Percentiles rank a stretch among this genome's conserved stretches.
Evolutionary conservation across 1,140 invertebrate species (phyloP).

Genomic region (Uloborus diversus): DNA sequence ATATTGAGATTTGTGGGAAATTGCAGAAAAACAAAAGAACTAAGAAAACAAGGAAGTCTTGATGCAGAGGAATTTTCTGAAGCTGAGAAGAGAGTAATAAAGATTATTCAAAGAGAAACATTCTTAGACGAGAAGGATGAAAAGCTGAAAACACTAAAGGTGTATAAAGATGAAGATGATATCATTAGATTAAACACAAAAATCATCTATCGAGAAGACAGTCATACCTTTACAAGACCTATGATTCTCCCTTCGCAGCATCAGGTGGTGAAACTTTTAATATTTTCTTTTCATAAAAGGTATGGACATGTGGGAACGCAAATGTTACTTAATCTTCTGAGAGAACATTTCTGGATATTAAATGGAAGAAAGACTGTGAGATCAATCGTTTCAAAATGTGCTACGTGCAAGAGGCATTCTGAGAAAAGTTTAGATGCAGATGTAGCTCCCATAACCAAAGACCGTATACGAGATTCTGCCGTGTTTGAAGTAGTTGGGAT

Average conservation of each 20-base stretch:
- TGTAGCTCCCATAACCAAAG: slow-evolving; percentile 54
- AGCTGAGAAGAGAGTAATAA: slow-evolving; percentile 34
- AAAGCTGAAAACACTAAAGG: slow-evolving; percentile 16
- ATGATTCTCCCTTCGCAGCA: slow-evolving; percentile 12
- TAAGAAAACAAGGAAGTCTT: slow-evolving; percentile 11
- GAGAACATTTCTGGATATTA: slow-evolving; percentile 4
- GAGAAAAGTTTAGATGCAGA: slow-evolving; percentile 3
- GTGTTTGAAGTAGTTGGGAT: slow-evolving; percentile 62
- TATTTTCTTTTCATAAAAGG: background rate
- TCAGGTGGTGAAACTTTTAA: background rate
- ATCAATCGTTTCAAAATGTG: slow-evolving; percentile 5
- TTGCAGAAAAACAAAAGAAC: slow-evolving; percentile 2
- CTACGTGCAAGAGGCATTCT: background rate
- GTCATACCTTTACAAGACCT: background rate
- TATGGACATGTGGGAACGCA: background rate
- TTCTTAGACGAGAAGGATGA: slow-evolving; percentile 2
- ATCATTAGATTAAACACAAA: slow-evolving; percentile 2
- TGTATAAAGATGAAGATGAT: slow-evolving; percentile 10
- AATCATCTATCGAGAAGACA: background rate
- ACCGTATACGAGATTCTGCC: slow-evolving; percentile 59
- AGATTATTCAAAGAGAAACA: slow-evolving; percentile 9
- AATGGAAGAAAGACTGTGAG: slow-evolving; percentile 7
- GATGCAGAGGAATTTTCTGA: slow-evolving; percentile 18
- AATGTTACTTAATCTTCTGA: slow-evolving; percentile 11
- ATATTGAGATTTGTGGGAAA: slow-evolving; percentile 10